Conservation (phyloP, 2,888 invertebrate genomes). For the Drosophila quasianomalipes region DNA sequence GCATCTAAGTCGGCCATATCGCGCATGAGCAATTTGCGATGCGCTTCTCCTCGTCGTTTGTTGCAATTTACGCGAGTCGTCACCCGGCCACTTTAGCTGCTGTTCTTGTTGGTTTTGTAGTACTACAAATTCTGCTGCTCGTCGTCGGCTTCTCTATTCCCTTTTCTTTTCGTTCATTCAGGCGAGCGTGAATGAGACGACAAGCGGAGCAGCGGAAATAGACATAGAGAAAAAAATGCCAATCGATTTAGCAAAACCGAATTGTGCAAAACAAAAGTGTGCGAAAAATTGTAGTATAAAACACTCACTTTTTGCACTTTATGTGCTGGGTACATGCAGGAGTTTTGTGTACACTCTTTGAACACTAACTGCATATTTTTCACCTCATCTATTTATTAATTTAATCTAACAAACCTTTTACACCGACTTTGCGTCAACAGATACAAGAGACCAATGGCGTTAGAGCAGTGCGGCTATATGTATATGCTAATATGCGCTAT, state of each 20-base stretch:
- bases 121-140: conserved; percentile 36
- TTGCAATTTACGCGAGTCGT: conserved; percentile 27
- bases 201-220: conserved; percentile 59
- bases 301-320: conserved; percentile 38
- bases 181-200: conserved; percentile 50
- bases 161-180: conserved; percentile 50
- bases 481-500: conserved; percentile 5
- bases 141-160: conserved; percentile 39
- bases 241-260: conserved; percentile 72
- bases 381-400: conserved; percentile 18
- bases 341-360: conserved; percentile 6
- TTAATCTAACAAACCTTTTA: conserved; percentile 44
- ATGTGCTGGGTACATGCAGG: conserved; percentile 25
- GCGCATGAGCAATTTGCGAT: conserved; percentile 69
- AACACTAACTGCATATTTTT: conserved; percentile 27
- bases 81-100: conserved; percentile 47
- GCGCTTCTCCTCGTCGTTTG: conserved; percentile 13
- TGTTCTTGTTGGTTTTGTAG: conserved; percentile 25
- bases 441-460: conserved; percentile 70
- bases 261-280: conserved; percentile 38
- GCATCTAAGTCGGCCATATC: conserved; percentile 87
- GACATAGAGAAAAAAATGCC: conserved; percentile 80
- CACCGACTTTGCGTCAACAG: conserved; percentile 63
- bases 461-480: conserved; percentile 60
- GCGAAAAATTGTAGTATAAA: conserved; percentile 16